Percentiles rank a stretch among this genome's conserved stretches.
phyloP scores from a whole-genome alignment of 2,797 vertebrate genomes.

The Argyrosomus regius region DNA sequence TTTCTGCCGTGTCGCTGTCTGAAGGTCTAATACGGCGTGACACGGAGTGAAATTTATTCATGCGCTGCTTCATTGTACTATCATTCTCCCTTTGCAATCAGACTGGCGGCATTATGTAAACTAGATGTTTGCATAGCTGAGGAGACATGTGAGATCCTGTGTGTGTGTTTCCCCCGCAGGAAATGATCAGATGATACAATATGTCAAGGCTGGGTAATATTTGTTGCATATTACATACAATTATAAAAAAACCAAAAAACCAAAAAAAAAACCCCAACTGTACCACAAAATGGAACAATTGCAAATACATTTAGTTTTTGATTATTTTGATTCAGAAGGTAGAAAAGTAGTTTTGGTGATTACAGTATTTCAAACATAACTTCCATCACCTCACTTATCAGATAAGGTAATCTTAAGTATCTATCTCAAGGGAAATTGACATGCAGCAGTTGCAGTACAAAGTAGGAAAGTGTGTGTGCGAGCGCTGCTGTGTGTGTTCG shows the following conservation, averaged over 20 bases:
- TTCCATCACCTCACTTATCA: not conserved
- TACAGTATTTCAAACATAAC: not conserved
- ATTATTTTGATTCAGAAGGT: not conserved
- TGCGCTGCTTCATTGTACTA: conserved; percentile 52
- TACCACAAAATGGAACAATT: not conserved
- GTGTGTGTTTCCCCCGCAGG: not conserved
- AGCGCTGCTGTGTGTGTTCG: not conserved
- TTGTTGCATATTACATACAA: not conserved
- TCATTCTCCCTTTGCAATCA: conserved; percentile 33
- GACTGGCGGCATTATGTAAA: conserved; percentile 39
- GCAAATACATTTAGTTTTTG: not conserved
- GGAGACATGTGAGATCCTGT: not conserved
- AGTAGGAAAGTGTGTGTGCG: not conserved
- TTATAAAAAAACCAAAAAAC: not conserved
- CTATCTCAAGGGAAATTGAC: not conserved
- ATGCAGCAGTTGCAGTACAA: not conserved
- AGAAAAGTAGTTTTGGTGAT: not conserved
- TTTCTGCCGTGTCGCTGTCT: conserved; percentile 34
- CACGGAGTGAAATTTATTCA: conserved; percentile 63
- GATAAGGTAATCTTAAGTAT: not conserved
- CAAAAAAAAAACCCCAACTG: not conserved
- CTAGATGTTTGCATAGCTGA: conserved; percentile 24
- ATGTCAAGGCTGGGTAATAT: not conserved
- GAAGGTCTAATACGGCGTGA: conserved; percentile 46
- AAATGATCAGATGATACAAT: not conserved